phyloP scores from a whole-genome alignment of 1,140 invertebrate genomes.

The Gonioctena quinquepunctata region DNA sequence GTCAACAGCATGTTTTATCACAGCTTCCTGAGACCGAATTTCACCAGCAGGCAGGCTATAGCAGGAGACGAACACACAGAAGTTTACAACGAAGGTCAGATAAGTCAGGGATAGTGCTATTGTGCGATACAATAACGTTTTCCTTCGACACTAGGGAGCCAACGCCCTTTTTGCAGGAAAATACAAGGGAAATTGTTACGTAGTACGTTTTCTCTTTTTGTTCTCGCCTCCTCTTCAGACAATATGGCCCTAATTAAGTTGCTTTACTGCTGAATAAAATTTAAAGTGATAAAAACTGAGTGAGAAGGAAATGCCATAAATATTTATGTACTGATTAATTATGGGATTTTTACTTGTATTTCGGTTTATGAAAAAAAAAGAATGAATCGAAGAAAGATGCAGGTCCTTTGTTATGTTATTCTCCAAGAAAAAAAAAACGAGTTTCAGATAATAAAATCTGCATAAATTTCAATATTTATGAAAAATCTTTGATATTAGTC shows the following conservation, averaged over 20 bases:
- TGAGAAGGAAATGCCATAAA: not conserved
- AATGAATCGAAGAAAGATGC: too few relatives aligned
- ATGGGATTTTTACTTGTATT: too few relatives aligned
- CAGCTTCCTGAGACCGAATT: constrained; percentile 3
- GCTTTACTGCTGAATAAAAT: constrained; percentile 2
- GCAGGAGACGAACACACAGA: not conserved
- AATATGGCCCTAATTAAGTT: constrained; percentile 15
- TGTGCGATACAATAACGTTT: constrained; percentile 13
- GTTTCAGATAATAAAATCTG: not conserved
- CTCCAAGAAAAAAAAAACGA: too few relatives aligned
- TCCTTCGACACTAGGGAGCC: constrained; percentile 1
- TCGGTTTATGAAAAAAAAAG: too few relatives aligned
- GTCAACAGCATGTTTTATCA: not conserved
- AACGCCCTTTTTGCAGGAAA: constrained; percentile 15
- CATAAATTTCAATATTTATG: not conserved
- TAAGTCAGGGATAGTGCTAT: constrained; percentile 1
- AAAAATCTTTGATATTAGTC: not conserved
- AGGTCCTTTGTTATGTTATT: not conserved
- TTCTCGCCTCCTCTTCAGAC: constrained; percentile 11
- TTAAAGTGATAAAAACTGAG: too few relatives aligned
- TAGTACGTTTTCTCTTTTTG: constrained; percentile 13
- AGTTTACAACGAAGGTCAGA: not conserved
- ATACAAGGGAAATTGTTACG: constrained; percentile 12
- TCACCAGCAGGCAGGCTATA: not conserved
- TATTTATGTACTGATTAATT: too few relatives aligned